A percentile compares a stretch with the other conserved stretches of the same genome.
Conservation (phyloP, 2,797 vertebrate species). For the Enteromius mattozi region DNA sequence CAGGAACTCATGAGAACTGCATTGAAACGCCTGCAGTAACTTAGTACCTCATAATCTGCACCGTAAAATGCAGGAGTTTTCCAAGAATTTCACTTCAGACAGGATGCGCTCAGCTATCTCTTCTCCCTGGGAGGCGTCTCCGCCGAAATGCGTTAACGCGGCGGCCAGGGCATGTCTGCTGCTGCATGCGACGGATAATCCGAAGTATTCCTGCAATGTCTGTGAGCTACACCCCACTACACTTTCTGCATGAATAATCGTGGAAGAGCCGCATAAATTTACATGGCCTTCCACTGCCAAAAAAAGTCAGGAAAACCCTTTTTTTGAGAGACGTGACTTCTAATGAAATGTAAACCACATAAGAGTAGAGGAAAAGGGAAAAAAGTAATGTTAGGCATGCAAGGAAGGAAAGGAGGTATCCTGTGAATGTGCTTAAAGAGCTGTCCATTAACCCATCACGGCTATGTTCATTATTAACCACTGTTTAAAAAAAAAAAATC, state of each 20-base stretch:
- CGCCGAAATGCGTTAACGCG: constrained; percentile 65
- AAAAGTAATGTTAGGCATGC: constrained; percentile 21
- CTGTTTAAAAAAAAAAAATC: not conserved
- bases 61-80: constrained; percentile 78
- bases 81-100: constrained; percentile 81
- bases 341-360: constrained; percentile 50
- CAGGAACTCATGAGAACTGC: constrained; percentile 74
- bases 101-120: constrained; percentile 74
- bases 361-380: constrained; percentile 36
- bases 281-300: constrained; percentile 27
- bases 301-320: constrained; percentile 35
- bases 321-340: constrained; percentile 39
- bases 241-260: constrained; percentile 48
- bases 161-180: constrained; percentile 59
- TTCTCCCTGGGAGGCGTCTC: constrained; percentile 60
- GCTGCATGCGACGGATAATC: constrained; percentile 63
- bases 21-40: constrained; percentile 76
- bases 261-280: constrained; percentile 47
- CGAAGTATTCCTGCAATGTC: constrained; percentile 58
- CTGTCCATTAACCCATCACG: constrained; percentile 60
- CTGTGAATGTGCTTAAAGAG: constrained; percentile 58
- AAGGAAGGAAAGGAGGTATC: constrained; percentile 38
- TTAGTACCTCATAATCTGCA: constrained; percentile 76
- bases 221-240: constrained; percentile 72
- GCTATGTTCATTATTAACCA: not conserved